Percentiles rank a stretch among this genome's conserved stretches.
Evolutionary conservation across 2,888 invertebrate genomes (phyloP).

Genomic region (Acleris literana): DNA sequence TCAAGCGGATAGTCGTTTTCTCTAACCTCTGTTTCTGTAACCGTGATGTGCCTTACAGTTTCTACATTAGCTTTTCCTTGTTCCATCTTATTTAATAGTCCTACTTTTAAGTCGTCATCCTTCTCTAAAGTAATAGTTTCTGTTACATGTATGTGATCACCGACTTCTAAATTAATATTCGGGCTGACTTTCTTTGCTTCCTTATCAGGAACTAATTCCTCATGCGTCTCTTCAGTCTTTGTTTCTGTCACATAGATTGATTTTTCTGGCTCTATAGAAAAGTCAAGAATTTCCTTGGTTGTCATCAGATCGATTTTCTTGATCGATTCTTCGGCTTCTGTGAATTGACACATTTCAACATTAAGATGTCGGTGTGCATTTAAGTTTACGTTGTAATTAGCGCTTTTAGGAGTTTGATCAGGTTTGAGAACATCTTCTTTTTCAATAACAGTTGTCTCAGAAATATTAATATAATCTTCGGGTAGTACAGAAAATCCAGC

Average conservation of each 20-base stretch:
- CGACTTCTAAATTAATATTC: slow-evolving; percentile 53
- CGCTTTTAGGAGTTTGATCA: slow-evolving; percentile 43
- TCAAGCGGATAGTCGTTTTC: slow-evolving; percentile 70
- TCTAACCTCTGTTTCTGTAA: slow-evolving; percentile 75
- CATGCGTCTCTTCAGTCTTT: slow-evolving; percentile 67
- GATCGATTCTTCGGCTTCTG: slow-evolving; percentile 55
- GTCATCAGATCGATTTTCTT: slow-evolving; percentile 35
- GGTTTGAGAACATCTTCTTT: slow-evolving; percentile 54
- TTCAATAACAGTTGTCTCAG: slow-evolving; percentile 56
- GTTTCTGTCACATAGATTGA: slow-evolving; percentile 72
- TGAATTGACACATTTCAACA: slow-evolving; percentile 51
- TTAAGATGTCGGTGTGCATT: slow-evolving; percentile 56
- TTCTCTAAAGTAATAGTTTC: slow-evolving; percentile 53
- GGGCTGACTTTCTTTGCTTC: slow-evolving; percentile 43
- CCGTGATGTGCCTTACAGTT: slow-evolving; percentile 78
- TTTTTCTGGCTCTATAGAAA: slow-evolving; percentile 52
- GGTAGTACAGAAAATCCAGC: slow-evolving; percentile 72
- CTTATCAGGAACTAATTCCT: slow-evolving; percentile 47
- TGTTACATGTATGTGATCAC: slow-evolving; percentile 48
- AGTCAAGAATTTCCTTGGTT: slow-evolving; percentile 47
- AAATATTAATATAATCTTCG: slow-evolving; percentile 61
- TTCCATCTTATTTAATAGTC: slow-evolving; percentile 46
- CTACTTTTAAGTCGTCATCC: slow-evolving; percentile 48
- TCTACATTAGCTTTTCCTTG: slow-evolving; percentile 48
- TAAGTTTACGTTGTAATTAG: slow-evolving; percentile 49